Percentiles rank a stretch among this genome's conserved stretches.
Conservation (phyloP, 2,797 vertebrate genomes). For the Rhabdomys pumilio region DNA sequence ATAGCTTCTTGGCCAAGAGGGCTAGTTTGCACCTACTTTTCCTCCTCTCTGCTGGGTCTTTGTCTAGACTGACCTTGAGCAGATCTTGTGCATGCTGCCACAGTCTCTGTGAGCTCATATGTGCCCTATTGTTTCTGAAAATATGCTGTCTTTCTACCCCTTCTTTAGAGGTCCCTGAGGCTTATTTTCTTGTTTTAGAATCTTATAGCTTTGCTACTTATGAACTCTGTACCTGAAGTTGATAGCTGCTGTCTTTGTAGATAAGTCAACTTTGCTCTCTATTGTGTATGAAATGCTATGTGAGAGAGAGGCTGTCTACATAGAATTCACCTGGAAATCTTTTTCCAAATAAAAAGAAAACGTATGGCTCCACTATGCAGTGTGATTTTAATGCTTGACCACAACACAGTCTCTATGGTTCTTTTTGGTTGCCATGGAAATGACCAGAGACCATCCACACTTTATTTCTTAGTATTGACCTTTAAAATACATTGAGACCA, state of each 20-base stretch:
- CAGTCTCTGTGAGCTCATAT: background rate
- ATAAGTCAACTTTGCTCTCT: background rate
- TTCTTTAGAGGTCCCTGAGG: background rate
- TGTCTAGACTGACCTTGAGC: background rate
- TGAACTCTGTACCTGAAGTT: background rate
- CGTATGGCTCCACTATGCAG: background rate
- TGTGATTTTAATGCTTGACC: background rate
- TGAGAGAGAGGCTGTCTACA: background rate
- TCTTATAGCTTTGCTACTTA: background rate
- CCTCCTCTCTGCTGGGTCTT: background rate
- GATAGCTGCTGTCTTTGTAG: background rate
- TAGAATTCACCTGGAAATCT: background rate
- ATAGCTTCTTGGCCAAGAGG: background rate
- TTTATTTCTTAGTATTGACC: background rate
- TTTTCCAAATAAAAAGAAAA: conserved; percentile 29
- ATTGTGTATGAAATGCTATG: background rate
- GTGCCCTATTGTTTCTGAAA: background rate
- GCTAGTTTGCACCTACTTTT: background rate
- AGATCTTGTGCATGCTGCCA: background rate
- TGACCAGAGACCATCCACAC: background rate
- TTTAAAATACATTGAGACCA: background rate
- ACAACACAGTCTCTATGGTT: background rate
- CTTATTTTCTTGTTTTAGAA: background rate
- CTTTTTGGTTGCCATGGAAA: background rate
- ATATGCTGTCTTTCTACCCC: background rate